These are phyloP conservation scores for Pseudomyrmex pallidus DNA, from an alignment of 1,140 invertebrate species.

Conservation along the genomic window DNA sequence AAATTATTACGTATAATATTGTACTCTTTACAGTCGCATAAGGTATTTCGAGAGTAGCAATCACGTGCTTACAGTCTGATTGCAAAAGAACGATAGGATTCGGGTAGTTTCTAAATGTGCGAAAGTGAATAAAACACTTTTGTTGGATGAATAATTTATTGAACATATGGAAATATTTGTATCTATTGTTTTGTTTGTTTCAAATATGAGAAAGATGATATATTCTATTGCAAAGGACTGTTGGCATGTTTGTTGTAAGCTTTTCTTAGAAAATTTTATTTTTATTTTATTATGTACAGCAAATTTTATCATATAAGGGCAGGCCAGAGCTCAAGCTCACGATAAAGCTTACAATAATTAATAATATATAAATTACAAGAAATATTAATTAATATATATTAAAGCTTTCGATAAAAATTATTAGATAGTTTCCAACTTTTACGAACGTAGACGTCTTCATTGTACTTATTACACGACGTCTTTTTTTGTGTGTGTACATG, in stretches of 20 bases:
- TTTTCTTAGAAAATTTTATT: slow-evolving; percentile 43
- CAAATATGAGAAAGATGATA: too few species aligned
- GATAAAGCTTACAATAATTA: slow-evolving; percentile 82
- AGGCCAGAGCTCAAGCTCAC: slow-evolving; percentile 74
- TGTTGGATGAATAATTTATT: too few species aligned
- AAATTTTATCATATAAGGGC: slow-evolving; percentile 63
- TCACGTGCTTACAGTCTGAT: slow-evolving; percentile 50
- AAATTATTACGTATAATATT: neutral
- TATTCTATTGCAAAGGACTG: neutral
- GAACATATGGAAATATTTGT: neutral
- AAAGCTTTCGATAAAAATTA: slow-evolving; percentile 52
- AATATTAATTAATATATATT: neutral
- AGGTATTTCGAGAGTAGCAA: neutral
- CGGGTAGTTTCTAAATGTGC: neutral
- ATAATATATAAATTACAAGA: slow-evolving; percentile 64
- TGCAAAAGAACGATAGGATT: neutral
- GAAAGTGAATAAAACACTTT: too few species aligned
- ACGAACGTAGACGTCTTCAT: slow-evolving; percentile 78
- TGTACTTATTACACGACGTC: slow-evolving; percentile 76
- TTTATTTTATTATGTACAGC: slow-evolving; percentile 58
- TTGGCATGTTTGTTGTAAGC: slow-evolving; percentile 45
- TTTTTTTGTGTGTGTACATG: slow-evolving; percentile 70
- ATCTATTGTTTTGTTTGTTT: too few species aligned
- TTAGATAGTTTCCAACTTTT: slow-evolving; percentile 69
- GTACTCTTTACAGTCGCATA: slow-evolving; percentile 1